Conservation (phyloP, 2,888 invertebrate genomes). For the Coleophora flavipennella region DNA sequence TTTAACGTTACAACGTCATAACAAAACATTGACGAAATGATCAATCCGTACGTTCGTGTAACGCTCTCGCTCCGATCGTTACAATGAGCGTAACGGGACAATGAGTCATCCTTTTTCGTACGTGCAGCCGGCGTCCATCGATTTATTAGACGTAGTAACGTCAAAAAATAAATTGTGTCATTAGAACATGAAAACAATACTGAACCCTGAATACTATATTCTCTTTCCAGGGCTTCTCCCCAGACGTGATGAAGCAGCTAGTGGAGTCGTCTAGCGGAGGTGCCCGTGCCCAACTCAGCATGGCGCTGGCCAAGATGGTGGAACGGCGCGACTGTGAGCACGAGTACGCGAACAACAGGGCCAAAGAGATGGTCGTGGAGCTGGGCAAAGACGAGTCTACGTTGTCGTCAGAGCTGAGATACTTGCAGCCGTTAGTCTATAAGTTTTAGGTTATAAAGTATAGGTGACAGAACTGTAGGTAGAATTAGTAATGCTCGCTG, state of each 20-base stretch:
- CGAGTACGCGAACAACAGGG: slow-evolving; percentile 70
- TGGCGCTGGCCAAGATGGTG: slow-evolving; percentile 71
- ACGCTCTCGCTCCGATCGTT: too few relatives aligned
- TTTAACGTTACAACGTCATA: too few relatives aligned
- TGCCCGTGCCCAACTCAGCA: slow-evolving; percentile 71
- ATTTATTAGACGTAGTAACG: too few relatives aligned
- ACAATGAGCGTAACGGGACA: too few relatives aligned
- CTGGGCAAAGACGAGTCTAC: slow-evolving; percentile 71
- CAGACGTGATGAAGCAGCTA: slow-evolving; percentile 68
- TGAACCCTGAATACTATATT: too few relatives aligned
- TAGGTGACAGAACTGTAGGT: neutral
- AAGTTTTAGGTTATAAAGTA: slow-evolving; percentile 27
- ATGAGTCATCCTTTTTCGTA: too few relatives aligned
- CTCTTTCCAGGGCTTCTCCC: slow-evolving; percentile 73
- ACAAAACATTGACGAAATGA: too few relatives aligned
- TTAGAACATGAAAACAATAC: too few relatives aligned
- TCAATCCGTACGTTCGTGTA: too few relatives aligned
- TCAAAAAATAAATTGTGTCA: too few relatives aligned
- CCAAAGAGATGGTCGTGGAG: slow-evolving; percentile 67
- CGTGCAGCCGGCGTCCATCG: too few relatives aligned
- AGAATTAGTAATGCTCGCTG: too few relatives aligned
- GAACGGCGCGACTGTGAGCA: slow-evolving; percentile 73
- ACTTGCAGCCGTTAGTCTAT: slow-evolving; percentile 70
- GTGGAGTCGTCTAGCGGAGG: slow-evolving; percentile 70
- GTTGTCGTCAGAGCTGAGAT: slow-evolving; percentile 70